Base-by-base conservation (phyloP, 2,888 invertebrate genomes). In the Morinoia aosen region DNA sequence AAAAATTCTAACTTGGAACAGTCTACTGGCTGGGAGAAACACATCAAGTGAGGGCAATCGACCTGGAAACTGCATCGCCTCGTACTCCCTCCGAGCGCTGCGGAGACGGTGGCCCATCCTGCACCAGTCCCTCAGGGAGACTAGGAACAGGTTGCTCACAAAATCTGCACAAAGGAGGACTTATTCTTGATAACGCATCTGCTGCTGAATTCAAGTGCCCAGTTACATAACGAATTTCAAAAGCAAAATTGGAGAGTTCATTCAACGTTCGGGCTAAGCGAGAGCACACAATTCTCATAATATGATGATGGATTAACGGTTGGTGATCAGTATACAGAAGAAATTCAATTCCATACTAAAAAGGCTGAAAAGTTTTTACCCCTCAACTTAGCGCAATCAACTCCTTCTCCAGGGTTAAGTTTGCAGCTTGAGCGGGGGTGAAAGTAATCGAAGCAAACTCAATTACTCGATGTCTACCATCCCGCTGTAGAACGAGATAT, bases 151-250 rank as follows among this genome's bases (percentile, higher is more conserved):
- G 11, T 48, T 48, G 7, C 48, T 11, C 48, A 8, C 39, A 39
- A 39, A 12, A 11, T 8, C 40, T 14, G 10, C 10, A 19, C 7
- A 39, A 19, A 7, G 91, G 91, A 39, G 91, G 10, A 7, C 91
- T 40, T 39, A 91, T 91, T 16, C 91, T 19, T n/a, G 91, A 91
- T 10, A 91, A 40, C 40, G n/a, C n/a, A n/a, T n/a, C n/a, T n/a
- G n/a, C n/a, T n/a, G n/a, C n/a, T n/a, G n/a, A n/a, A n/a, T n/a
- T 91, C 10, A 91, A 19, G 91, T 91, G 91, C 10, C 91, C 91
- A 91, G 91, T 14, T 12, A 48, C 91, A 91, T 91, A 91, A 5
- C 12, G 8, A 11, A 91, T 40, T 8, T 91, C 25, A 48, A 91
- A 91, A 91, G 11, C 48, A 91, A 40, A 91, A 10, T 91, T 56